phyloP scores from a whole-genome alignment of 2,888 invertebrate species.

The Ecliptopera silaceata region DNA sequence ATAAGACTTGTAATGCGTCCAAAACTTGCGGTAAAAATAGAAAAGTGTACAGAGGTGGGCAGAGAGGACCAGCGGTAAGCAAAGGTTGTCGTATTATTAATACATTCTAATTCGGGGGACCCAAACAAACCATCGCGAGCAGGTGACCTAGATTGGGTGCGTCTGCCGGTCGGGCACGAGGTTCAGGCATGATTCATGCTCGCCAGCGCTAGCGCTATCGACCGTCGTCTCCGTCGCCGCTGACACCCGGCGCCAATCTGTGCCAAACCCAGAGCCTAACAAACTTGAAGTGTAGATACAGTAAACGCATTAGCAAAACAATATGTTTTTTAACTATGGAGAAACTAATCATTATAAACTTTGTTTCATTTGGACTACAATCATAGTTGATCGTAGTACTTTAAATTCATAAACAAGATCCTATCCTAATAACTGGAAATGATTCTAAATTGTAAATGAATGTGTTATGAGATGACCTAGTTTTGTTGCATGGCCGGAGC shows the following conservation, averaged over 20 bases:
- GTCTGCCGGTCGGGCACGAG: constrained; percentile 66
- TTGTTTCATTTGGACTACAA: too few species aligned
- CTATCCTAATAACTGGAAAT: too few species aligned
- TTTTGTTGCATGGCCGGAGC: constrained; percentile 42
- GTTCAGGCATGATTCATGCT: constrained; percentile 69
- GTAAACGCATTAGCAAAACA: too few species aligned
- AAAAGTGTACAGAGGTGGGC: constrained; percentile 44
- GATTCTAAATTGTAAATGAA: too few species aligned
- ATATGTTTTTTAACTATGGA: too few species aligned
- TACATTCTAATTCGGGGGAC: constrained; percentile 78
- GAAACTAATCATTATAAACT: too few species aligned
- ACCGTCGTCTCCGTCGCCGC: constrained; percentile 21
- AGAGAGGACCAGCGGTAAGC: constrained; percentile 56
- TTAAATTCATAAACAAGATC: too few species aligned
- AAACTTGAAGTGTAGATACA: neutral
- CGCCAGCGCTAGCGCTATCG: constrained; percentile 31
- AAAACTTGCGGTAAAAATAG: constrained; percentile 61
- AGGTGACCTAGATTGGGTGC: constrained; percentile 74
- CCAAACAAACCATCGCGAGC: constrained; percentile 81
- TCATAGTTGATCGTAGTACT: too few species aligned
- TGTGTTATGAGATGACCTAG: constrained; percentile 1
- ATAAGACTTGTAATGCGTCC: constrained; percentile 51
- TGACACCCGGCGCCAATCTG: constrained; percentile 28
- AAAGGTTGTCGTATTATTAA: constrained; percentile 79
- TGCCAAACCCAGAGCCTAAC: too few species aligned